Conservation (phyloP, 2,797 vertebrate genomes). For the Sphaeramia orbicularis region DNA sequence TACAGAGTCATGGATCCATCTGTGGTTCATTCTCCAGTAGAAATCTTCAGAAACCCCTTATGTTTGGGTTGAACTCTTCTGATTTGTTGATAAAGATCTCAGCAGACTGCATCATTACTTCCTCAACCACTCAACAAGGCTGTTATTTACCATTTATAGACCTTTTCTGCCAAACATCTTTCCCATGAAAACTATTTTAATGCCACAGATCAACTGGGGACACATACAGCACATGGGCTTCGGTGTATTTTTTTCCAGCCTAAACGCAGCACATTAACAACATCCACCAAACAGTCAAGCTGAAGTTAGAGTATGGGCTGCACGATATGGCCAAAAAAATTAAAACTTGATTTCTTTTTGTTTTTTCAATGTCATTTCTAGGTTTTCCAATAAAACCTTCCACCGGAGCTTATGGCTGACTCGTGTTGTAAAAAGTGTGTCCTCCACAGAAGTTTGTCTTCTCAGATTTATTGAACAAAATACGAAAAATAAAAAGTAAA, state of each 20-base stretch:
- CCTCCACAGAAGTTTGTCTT: too few relatives aligned
- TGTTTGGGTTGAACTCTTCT: not conserved
- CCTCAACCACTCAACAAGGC: conserved; percentile 4
- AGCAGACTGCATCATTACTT: not conserved
- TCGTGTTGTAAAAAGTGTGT: too few relatives aligned
- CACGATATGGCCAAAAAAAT: too few relatives aligned
- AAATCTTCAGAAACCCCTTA: not conserved
- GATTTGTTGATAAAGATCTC: not conserved
- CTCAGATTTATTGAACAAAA: too few relatives aligned
- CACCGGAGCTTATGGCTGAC: too few relatives aligned
- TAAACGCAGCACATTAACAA: not conserved
- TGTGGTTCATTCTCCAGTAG: too few relatives aligned
- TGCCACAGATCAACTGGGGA: not conserved
- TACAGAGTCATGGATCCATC: not conserved
- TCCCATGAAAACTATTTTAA: conserved; percentile 13
- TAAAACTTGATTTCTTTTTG: too few relatives aligned
- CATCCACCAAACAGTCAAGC: not conserved
- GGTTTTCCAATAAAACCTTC: too few relatives aligned
- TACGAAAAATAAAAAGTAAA: too few relatives aligned
- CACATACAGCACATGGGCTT: conserved; percentile 3
- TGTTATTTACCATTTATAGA: not conserved
- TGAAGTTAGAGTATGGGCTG: too few relatives aligned
- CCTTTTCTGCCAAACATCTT: not conserved
- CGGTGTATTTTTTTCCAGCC: not conserved
- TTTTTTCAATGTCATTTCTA: too few relatives aligned